These are phyloP conservation scores for Acanthisitta chloris DNA, from an alignment of 2,113 vertebrate species.

Conservation along the genomic window DNA sequence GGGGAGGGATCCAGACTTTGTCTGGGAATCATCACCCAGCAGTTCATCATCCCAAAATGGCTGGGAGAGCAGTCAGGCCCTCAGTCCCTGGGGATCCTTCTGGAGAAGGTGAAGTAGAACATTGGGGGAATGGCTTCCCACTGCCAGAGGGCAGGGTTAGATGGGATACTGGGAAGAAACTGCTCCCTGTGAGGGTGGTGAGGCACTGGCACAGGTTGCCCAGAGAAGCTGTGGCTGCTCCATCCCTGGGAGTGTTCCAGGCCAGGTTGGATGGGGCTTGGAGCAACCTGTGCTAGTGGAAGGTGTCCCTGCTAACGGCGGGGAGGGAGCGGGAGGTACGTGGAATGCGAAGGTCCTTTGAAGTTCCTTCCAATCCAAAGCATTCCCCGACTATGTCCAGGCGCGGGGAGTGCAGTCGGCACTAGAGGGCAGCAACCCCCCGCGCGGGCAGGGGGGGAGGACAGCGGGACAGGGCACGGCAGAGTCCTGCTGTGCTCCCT, in stretches of 20 bases:
- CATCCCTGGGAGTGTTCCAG: neutral
- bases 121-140: neutral
- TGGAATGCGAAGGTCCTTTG: rapidly evolving
- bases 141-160: rapidly evolving
- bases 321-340: too few relatives aligned
- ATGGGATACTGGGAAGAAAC: neutral
- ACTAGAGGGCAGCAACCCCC: slow-evolving; percentile 23
- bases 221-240: neutral
- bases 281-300: rapidly evolving
- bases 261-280: rapidly evolving
- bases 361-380: rapidly evolving
- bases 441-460: neutral
- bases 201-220: neutral
- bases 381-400: rapidly evolving
- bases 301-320: neutral
- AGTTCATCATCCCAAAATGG: neutral
- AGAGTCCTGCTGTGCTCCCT: neutral
- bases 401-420: neutral
- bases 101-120: neutral
- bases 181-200: rapidly evolving
- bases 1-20: neutral
- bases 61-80: too few relatives aligned
- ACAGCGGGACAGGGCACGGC: neutral
- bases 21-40: neutral
- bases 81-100: neutral